phyloP scores from a whole-genome alignment of 2,888 invertebrate species.

The Serripes groenlandicus region DNA sequence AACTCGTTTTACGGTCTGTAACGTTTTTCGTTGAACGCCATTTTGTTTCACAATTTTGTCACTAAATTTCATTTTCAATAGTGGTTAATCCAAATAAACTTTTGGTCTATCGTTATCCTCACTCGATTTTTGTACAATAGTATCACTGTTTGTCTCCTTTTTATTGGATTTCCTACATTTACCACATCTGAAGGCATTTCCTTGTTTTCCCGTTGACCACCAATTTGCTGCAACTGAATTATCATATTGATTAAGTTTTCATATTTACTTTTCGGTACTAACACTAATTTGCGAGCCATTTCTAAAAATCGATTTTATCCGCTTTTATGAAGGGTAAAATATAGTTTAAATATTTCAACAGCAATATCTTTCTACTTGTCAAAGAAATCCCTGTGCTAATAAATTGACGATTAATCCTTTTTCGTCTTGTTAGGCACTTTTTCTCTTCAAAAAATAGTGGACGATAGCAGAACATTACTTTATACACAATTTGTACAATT shows the following conservation, averaged over 20 bases:
- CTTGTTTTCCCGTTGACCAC: constrained; percentile 21
- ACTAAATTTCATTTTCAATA: constrained; percentile 30
- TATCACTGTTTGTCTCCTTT: too few relatives aligned
- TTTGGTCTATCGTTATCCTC: constrained; percentile 21
- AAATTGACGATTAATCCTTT: constrained; percentile 52
- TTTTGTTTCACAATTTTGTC: not conserved
- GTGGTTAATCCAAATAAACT: constrained; percentile 29
- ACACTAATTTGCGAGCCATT: constrained; percentile 52
- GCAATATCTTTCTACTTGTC: constrained; percentile 28
- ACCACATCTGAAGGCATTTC: not conserved
- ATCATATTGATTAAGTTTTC: constrained; percentile 9
- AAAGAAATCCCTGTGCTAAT: constrained; percentile 37
- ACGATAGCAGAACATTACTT: constrained; percentile 30
- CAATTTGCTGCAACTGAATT: constrained; percentile 26
- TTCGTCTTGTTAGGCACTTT: constrained; percentile 39
- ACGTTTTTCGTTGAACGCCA: not conserved
- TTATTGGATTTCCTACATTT: too few relatives aligned
- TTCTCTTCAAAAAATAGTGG: constrained; percentile 22
- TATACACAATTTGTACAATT: constrained; percentile 47
- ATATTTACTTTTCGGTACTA: constrained; percentile 50
- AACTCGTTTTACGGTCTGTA: not conserved
- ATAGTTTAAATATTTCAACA: constrained; percentile 27
- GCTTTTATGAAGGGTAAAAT: constrained; percentile 37
- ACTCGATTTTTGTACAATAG: too few relatives aligned
- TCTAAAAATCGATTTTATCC: constrained; percentile 20